Base-by-base conservation (phyloP, 92 coral and sea anemone genomes). In the Isaurus tuberculatus region DNA sequence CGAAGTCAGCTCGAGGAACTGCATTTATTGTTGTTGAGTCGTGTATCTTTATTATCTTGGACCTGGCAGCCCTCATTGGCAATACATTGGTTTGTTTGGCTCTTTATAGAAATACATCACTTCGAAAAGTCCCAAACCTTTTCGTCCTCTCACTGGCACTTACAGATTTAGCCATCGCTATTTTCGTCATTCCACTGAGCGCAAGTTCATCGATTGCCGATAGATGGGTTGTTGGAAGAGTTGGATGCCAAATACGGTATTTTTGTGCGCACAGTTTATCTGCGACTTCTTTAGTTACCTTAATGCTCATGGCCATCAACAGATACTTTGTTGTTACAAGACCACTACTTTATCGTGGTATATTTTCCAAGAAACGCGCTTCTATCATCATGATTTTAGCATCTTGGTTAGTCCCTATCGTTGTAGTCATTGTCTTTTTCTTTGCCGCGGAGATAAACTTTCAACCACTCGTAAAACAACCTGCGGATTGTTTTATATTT, bases 111-210 rank as follows among this genome's bases (percentile, higher is more conserved):
- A 55, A 75, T n/a, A 11, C 81, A 10, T 9, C 48, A 0, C 81
- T 75, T 53, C 81, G 81, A 22, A 75, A 40, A 23, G 48, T 32
- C 14, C 60, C 81, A 0, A 53, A 75, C 81, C 6, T 30, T 37
- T 75, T 75, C 44, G 65, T 75, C 2, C 49, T 75, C 1, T 75
- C 81, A 75, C 65, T 75, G n/a, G 81, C 81, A 27, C 46, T 75
- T 0, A 75, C 81, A 60, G 81, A 75, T 55, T 53, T 75, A 19
- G 60, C 28, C 3, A 75, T 55, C 29, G 81, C 81, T 30, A 31
- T 55, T 53, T 33, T 75, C 3, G 68, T 75, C 3, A 75, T 75
- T 65, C 81, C 81, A 17, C 81, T 75, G 4, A 58, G 66, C 22
- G 20, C 43, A 5, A 75, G 40, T 55, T 75, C 81, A 34, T 75